Conservation (phyloP, 1,140 invertebrate species). For the Asobara japonica region DNA sequence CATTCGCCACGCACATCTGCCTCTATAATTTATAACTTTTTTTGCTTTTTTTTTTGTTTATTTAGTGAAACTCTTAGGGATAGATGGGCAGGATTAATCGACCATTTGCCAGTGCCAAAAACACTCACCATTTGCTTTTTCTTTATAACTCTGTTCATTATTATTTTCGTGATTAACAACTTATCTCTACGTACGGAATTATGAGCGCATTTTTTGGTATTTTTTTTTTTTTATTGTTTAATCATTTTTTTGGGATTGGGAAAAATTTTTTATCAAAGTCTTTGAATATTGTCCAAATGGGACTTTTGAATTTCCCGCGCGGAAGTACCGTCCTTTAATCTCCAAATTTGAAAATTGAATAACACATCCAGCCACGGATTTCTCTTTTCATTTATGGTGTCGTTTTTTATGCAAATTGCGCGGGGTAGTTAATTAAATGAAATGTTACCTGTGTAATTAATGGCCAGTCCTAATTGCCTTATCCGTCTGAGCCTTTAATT, state of each 20-base stretch:
- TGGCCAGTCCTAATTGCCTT: too few relatives aligned
- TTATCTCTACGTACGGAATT: constrained; percentile 12
- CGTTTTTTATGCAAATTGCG: constrained; percentile 10
- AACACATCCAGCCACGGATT: too few relatives aligned
- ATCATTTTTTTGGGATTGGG: too few relatives aligned
- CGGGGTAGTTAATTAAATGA: too few relatives aligned
- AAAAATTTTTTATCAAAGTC: constrained; percentile 1
- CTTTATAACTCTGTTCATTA: constrained; percentile 13
- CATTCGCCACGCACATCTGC: constrained; percentile 59
- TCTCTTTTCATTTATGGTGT: background rate
- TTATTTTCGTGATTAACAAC: constrained; percentile 6
- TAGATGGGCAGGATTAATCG: constrained; percentile 37
- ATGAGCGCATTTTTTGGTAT: constrained; percentile 18
- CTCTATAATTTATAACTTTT: constrained; percentile 47
- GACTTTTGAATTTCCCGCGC: background rate
- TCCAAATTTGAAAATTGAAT: too few relatives aligned
- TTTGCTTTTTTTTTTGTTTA: constrained; percentile 1
- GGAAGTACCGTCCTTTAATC: background rate
- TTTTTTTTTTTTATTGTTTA: constrained; percentile 10
- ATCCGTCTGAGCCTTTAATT: too few relatives aligned
- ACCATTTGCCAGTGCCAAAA: constrained; percentile 33
- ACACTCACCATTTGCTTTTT: constrained; percentile 35
- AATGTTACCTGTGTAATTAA: too few relatives aligned
- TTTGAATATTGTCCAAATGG: constrained; percentile 33
- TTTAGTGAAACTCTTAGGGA: background rate